Evolutionary conservation across 1,140 invertebrate species (phyloP).

Genomic region (Sycophaga agraensis): DNA sequence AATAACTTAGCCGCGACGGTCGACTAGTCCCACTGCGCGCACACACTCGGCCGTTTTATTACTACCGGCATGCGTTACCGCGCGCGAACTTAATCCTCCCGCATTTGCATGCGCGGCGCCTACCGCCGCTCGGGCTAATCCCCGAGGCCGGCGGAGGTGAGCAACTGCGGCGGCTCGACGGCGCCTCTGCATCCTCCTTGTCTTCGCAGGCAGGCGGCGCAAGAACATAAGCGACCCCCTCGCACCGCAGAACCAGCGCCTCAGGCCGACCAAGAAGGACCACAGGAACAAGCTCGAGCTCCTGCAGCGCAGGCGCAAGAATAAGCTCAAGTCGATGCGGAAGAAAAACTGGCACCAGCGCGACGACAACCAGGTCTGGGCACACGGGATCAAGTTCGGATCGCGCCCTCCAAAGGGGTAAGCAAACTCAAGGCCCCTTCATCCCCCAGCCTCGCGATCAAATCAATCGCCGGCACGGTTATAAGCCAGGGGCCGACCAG

Average conservation of each 20-base stretch:
- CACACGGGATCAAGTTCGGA: slow-evolving; percentile 48
- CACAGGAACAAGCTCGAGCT: slow-evolving; percentile 15
- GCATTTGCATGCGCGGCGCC: no score
- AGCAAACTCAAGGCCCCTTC: slow-evolving; percentile 1
- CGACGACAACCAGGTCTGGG: slow-evolving; percentile 41
- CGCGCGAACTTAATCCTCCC: no score
- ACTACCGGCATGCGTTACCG: no score
- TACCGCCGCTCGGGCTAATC: no score
- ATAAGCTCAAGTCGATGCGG: slow-evolving; percentile 23
- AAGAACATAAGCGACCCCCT: slow-evolving; percentile 43
- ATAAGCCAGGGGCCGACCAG: no score
- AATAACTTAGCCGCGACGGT: no score
- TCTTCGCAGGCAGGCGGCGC: slow-evolving; percentile 41
- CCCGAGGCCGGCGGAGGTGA: no score
- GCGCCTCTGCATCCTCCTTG: no score
- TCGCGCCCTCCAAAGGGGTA: slow-evolving; percentile 47
- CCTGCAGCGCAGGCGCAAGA: slow-evolving; percentile 23
- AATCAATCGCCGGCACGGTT: no score
- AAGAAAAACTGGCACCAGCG: slow-evolving; percentile 29
- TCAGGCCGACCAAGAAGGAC: slow-evolving; percentile 40
- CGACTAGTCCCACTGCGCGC: no score
- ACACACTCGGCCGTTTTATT: no score
- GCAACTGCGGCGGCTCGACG: no score
- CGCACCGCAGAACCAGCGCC: slow-evolving; percentile 47
- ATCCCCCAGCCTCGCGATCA: background rate